A percentile compares a stretch with the other conserved stretches of the same genome.
Evolutionary conservation across 2,113 vertebrate species (phyloP).

Genomic region (Heterochromis multidens): DNA sequence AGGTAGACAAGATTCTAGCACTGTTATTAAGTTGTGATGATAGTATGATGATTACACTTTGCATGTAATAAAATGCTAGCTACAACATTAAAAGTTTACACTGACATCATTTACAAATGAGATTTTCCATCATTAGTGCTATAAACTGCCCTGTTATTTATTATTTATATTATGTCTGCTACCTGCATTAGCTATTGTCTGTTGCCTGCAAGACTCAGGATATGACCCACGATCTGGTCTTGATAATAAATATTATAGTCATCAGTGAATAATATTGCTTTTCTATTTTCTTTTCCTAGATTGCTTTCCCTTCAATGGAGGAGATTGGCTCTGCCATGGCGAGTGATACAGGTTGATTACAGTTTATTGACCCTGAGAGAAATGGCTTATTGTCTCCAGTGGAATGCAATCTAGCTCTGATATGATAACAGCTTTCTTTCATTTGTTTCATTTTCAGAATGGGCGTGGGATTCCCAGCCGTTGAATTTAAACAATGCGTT

Average conservation of each 20-base stretch:
- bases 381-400: not conserved
- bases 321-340: slow-evolving; percentile 23
- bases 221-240: not conserved
- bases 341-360: slow-evolving; percentile 38
- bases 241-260: not conserved
- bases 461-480: not conserved
- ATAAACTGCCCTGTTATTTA: not conserved
- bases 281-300: slow-evolving; percentile 29
- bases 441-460: slow-evolving; percentile 28
- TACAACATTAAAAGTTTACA: not conserved
- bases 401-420: not conserved
- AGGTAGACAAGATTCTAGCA: slow-evolving; percentile 18
- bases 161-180: not conserved
- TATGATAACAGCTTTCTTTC: not conserved
- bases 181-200: not conserved
- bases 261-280: not conserved
- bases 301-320: slow-evolving; percentile 48
- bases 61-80: not conserved
- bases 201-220: not conserved
- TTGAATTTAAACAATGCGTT: slow-evolving; percentile 54
- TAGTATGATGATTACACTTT: not conserved
- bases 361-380: not conserved
- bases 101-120: not conserved
- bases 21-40: not conserved
- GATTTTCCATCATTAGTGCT: too few species aligned